A percentile compares a stretch with the other conserved stretches of the same genome.
phyloP scores from a whole-genome alignment of 2,113 vertebrate species.

The Rhinopomastus cyanomelas region DNA sequence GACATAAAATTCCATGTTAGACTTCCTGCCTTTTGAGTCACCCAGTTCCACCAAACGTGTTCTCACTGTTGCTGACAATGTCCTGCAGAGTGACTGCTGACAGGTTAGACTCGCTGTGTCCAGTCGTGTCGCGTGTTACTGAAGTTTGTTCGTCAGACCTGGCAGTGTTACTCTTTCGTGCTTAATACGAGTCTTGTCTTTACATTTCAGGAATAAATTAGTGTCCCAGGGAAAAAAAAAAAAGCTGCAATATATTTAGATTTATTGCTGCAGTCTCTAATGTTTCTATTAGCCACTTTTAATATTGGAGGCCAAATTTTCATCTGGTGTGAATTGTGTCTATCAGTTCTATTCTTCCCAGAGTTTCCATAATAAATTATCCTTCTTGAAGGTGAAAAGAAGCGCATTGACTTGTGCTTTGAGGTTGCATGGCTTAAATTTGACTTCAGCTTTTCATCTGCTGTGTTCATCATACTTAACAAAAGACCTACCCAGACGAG shows the following conservation, averaged over 20 bases:
- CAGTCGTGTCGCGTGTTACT: not conserved
- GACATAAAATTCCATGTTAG: not conserved
- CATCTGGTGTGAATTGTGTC: not conserved
- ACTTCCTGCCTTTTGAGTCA: constrained; percentile 12
- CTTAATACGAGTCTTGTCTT: not conserved
- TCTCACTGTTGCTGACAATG: not conserved
- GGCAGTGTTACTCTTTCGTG: not conserved
- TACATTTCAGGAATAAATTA: not conserved
- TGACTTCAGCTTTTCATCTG: constrained; percentile 29
- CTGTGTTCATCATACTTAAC: not conserved
- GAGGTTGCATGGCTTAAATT: not conserved
- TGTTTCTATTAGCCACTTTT: constrained; percentile 12
- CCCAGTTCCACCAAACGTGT: not conserved
- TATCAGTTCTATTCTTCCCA: not conserved
- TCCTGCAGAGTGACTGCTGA: not conserved
- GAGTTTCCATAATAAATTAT: not conserved
- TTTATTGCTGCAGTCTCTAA: not conserved
- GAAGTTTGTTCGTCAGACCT: not conserved
- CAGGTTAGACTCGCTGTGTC: not conserved
- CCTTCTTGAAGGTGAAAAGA: not conserved
- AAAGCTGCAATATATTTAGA: not conserved
- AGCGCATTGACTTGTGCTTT: not conserved
- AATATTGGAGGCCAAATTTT: not conserved
- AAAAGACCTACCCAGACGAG: not conserved
- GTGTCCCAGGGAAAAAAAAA: not conserved